These are phyloP conservation scores for Agriopis marginaria DNA, from an alignment of 2,888 invertebrate genomes.

Conservation along the genomic window DNA sequence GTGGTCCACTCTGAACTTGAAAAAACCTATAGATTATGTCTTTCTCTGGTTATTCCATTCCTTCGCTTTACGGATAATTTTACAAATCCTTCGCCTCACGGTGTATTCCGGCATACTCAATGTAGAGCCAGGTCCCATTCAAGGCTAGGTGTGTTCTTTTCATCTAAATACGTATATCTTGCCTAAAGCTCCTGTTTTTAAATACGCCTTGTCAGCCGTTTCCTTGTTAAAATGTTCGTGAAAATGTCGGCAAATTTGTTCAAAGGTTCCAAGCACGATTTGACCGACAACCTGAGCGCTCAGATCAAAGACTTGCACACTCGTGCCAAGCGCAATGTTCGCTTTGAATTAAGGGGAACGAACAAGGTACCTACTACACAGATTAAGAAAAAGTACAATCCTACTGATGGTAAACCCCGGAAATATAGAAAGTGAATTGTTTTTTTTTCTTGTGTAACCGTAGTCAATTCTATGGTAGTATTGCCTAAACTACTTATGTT, in stretches of 20 bases:
- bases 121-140: no score
- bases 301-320: constrained; percentile 1
- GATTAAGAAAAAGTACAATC: not conserved
- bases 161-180: no score
- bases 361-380: not conserved
- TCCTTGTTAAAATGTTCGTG: constrained; percentile 6
- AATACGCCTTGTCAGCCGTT: not conserved
- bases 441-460: not conserved
- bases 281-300: constrained; percentile 17
- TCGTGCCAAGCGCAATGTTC: not conserved
- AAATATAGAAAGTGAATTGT: not conserved
- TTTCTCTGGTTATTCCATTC: no score
- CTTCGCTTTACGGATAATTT: no score
- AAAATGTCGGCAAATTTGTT: constrained; percentile 9
- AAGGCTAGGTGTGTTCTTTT: no score
- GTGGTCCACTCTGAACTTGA: no score
- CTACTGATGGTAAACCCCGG: not conserved
- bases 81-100: no score
- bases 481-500: no score
- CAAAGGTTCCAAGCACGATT: constrained; percentile 14
- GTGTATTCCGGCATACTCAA: no score
- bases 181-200: not conserved
- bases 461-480: not conserved
- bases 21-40: no score
- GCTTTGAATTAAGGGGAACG: constrained; percentile 13